phyloP scores from a whole-genome alignment of 2,888 invertebrate genomes.

The Eristalis pertinax region DNA sequence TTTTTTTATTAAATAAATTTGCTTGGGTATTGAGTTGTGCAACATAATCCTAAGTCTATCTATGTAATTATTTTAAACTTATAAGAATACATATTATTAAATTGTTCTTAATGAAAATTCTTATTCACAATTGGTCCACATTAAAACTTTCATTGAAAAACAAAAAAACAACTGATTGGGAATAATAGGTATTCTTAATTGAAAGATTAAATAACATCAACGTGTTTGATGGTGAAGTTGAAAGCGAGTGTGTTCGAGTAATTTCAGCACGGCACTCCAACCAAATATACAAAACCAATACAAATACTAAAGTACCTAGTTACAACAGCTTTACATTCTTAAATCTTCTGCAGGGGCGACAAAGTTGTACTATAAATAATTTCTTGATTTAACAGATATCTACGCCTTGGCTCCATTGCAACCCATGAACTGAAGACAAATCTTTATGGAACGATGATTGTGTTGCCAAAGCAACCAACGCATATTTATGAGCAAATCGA shows the following conservation, averaged over 20 bases:
- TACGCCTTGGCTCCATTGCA: no score
- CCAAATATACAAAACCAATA: not conserved
- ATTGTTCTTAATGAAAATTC: conserved; percentile 73
- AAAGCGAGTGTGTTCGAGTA: not conserved
- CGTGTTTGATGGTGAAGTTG: not conserved
- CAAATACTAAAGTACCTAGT: not conserved
- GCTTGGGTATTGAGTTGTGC: conserved; percentile 60
- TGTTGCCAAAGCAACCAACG: no score
- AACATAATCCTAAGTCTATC: conserved; percentile 44
- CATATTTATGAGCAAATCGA: no score
- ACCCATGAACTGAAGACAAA: no score
- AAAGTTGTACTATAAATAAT: no score
- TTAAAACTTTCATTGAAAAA: conserved; percentile 76
- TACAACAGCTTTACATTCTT: not conserved
- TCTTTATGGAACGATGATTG: no score
- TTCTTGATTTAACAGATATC: no score
- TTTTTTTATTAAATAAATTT: conserved; percentile 37
- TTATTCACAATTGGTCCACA: conserved; percentile 81
- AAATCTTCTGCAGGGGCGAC: no score
- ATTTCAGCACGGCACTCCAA: not conserved
- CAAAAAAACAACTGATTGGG: conserved; percentile 52
- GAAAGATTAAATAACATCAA: not conserved
- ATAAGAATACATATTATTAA: conserved; percentile 21
- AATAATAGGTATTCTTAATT: not conserved
- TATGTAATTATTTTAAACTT: conserved; percentile 23